Conservation (phyloP, 2,888 invertebrate species). For the Folsomia manolachei region DNA sequence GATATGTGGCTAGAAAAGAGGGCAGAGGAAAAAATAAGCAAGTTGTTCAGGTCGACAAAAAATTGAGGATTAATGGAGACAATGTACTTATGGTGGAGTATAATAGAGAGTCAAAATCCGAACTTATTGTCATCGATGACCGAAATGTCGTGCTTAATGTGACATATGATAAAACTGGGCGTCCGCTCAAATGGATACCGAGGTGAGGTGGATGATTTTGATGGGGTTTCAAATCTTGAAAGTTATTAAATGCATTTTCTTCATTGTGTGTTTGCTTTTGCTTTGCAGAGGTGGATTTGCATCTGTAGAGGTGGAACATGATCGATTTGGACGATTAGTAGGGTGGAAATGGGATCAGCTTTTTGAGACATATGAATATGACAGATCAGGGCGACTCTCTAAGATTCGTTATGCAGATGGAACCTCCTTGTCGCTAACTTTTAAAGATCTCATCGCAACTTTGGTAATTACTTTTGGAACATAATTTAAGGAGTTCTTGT, state of each 20-base stretch:
- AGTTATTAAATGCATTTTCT: neutral
- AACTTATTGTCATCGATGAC: slow-evolving; percentile 83
- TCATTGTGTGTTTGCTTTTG: too few species aligned
- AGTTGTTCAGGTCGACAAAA: slow-evolving; percentile 79
- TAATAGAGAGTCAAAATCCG: slow-evolving; percentile 79
- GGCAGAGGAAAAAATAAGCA: slow-evolving; percentile 63
- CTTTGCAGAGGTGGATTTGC: slow-evolving; percentile 70
- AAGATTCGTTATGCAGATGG: slow-evolving; percentile 89
- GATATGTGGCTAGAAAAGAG: slow-evolving; percentile 80
- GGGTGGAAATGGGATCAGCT: slow-evolving; percentile 92
- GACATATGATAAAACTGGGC: slow-evolving; percentile 72
- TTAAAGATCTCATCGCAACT: slow-evolving; percentile 86
- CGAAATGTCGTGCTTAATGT: slow-evolving; percentile 80
- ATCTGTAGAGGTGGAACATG: slow-evolving; percentile 87
- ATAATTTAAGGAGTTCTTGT: neutral
- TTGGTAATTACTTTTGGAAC: slow-evolving; percentile 56
- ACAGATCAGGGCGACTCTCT: slow-evolving; percentile 80
- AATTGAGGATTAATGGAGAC: slow-evolving; percentile 84
- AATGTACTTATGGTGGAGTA: slow-evolving; percentile 87
- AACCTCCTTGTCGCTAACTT: slow-evolving; percentile 84
- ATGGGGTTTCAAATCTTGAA: neutral
- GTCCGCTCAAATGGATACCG: slow-evolving; percentile 81
- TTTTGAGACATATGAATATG: slow-evolving; percentile 85
- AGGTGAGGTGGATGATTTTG: slow-evolving; percentile 52
- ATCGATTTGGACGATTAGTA: slow-evolving; percentile 80